Percentiles rank a stretch among this genome's conserved stretches.
Evolutionary conservation across 2,888 invertebrate species (phyloP).

Genomic region (Gymnoscelis rufifasciata): DNA sequence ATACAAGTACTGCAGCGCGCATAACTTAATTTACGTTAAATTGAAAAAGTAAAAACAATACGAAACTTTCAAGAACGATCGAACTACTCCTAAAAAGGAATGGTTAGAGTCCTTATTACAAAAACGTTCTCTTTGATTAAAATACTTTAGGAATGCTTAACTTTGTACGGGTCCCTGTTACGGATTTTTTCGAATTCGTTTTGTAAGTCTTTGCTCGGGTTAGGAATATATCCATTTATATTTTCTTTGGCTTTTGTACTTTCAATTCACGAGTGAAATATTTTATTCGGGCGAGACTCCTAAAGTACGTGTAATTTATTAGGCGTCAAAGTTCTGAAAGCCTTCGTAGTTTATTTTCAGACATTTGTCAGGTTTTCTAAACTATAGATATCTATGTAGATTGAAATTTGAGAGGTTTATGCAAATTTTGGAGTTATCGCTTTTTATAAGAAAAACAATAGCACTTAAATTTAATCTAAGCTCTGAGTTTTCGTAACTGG

Average conservation of each 20-base stretch:
- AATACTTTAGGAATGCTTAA: conserved; percentile 28
- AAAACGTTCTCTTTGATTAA: conserved; percentile 42
- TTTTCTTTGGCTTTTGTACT: neutral
- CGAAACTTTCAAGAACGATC: conserved; percentile 42
- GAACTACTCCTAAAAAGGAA: conserved; percentile 40
- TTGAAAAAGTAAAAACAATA: conserved; percentile 43
- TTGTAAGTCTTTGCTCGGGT: conserved; percentile 1
- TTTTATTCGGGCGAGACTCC: too few relatives aligned
- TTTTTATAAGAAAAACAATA: too few relatives aligned
- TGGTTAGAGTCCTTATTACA: conserved; percentile 41
- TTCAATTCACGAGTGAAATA: too few relatives aligned
- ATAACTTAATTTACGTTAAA: conserved; percentile 37
- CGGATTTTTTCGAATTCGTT: conserved; percentile 6
- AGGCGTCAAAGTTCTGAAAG: too few relatives aligned
- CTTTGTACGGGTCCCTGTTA: conserved; percentile 13
- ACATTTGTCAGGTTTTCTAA: too few relatives aligned
- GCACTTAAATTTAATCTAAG: too few relatives aligned
- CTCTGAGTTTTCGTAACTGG: too few relatives aligned
- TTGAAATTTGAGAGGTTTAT: too few relatives aligned
- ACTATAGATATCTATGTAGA: too few relatives aligned
- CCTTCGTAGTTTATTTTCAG: too few relatives aligned
- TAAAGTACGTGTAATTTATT: too few relatives aligned
- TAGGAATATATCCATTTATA: neutral
- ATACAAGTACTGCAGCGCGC: conserved; percentile 6
- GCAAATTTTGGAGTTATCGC: too few relatives aligned